These are phyloP conservation scores for Cephus spinipes DNA, from an alignment of 2,888 invertebrate species.

Conservation along the genomic window DNA sequence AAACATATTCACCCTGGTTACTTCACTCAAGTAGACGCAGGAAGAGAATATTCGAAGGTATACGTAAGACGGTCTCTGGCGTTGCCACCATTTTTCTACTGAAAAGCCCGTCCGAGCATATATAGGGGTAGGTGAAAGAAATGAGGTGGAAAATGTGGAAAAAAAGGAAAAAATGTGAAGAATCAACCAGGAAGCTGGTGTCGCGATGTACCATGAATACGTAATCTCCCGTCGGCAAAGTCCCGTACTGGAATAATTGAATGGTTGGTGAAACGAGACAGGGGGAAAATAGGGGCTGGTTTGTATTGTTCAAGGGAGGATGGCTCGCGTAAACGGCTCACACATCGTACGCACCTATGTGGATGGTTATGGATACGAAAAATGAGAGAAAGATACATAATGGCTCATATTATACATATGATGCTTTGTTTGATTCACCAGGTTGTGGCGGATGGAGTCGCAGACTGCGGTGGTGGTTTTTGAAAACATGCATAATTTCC, in stretches of 20 bases:
- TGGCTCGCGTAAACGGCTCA: background rate
- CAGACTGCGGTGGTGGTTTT: background rate
- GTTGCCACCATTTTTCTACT: background rate
- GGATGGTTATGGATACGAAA: background rate
- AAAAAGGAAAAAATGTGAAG: background rate
- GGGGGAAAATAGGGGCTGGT: background rate
- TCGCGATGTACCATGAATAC: slow-evolving; percentile 20
- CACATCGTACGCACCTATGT: background rate
- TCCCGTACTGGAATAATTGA: slow-evolving; percentile 13
- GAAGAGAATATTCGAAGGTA: background rate
- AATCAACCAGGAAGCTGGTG: slow-evolving; percentile 2
- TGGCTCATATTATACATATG: background rate
- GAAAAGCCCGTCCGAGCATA: background rate
- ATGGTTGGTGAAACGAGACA: background rate
- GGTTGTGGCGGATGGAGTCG: background rate
- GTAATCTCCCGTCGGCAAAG: slow-evolving; percentile 19
- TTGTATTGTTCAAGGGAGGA: background rate
- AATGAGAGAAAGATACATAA: background rate
- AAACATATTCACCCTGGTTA: slow-evolving; percentile 5
- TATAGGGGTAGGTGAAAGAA: slow-evolving; percentile 3
- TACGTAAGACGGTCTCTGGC: background rate
- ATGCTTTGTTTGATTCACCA: background rate
- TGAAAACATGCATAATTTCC: background rate
- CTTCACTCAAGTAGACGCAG: background rate
- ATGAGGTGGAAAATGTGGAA: slow-evolving; percentile 1